Evolutionary conservation across 2,113 vertebrate genomes (phyloP), one percentile per base, ranked within the genome.

Genomic region (Rhadina sibilatrix): DNA sequence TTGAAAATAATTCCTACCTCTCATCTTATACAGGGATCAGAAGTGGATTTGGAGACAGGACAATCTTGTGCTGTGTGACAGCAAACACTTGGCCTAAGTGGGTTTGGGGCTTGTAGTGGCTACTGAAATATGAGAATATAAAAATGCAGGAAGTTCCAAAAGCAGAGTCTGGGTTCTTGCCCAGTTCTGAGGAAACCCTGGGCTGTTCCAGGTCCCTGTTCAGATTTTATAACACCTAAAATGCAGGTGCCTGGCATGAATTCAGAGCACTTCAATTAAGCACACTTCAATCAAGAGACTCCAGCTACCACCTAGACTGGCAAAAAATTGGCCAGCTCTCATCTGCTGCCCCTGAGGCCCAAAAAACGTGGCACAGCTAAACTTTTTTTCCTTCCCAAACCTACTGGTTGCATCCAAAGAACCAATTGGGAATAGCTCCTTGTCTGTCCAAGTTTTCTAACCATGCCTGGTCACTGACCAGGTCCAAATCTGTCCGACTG

Each of bases 181-280:
- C 94, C 68, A 38, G 76, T 33, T 88, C 86, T 65, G 38, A 90
- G 64, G 75, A 89, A 69, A 69, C 19, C 42, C 37, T 8, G 3
- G 71, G 64, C 35, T 53, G 74, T 31, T 78, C 64, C 82, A 79
- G 53, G 49, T 59, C 56, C 70, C 61, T 59, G 4, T 16, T 54
- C 76, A 33, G 71, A 35, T 61, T 83, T 77, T 74, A 25, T 33
- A 74, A 66, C 68, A 74, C 83, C 96, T 83, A 70, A 95, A 96
- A 93, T 66, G 88, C 96, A 95, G 90, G 71, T 97, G 88, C 25
- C 68, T 94, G 89, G 89, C 86, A 56, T 6, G n/a, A 81, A 74
- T 54, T 74, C 71, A 86, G 59, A 53, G 18, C n/a, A 80, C 50
- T 83, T 83, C 88, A 83, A n/a, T 59, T 53, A 83, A 90, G 46